A percentile compares a stretch with the other conserved stretches of the same genome.
Evolutionary conservation across 2,113 vertebrate species (phyloP).

Genomic region (Trichechus manatus): DNA sequence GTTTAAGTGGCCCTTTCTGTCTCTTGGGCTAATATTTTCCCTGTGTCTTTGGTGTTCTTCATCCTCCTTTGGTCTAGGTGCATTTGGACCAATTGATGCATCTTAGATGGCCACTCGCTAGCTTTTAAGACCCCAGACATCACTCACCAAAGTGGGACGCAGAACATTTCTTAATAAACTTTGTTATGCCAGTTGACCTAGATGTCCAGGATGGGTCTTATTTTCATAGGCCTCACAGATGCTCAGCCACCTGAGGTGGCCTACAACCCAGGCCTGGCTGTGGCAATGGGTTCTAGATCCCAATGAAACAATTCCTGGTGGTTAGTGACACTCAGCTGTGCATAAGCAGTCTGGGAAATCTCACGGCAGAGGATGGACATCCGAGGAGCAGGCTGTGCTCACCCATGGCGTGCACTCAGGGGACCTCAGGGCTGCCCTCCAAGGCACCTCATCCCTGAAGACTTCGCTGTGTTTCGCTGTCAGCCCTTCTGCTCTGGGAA

Average conservation of each 20-base stretch:
- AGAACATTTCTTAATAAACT: no score
- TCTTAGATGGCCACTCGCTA: no score
- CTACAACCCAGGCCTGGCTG: neutral
- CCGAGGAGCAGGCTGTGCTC: neutral
- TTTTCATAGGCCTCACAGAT: neutral
- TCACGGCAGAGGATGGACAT: conserved; percentile 42
- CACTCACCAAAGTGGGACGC: no score
- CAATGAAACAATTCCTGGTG: neutral
- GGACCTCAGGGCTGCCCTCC: neutral
- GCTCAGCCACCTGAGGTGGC: neutral
- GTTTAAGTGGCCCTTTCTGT: no score
- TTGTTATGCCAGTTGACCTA: no score
- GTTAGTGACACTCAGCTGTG: neutral
- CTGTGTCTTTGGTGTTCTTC: no score
- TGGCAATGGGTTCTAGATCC: neutral
- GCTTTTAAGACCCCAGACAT: no score
- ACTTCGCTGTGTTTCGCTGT: conserved; percentile 58
- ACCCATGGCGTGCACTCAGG: neutral
- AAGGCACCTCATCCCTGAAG: neutral
- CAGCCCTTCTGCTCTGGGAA: conserved; percentile 79
- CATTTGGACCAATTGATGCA: no score
- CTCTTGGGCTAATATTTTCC: no score
- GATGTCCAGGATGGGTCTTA: neutral
- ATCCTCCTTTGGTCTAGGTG: no score
- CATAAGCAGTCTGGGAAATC: neutral